These are phyloP conservation scores for Thunnus thynnus DNA, from an alignment of 2,113 vertebrate species.

Conservation along the genomic window DNA sequence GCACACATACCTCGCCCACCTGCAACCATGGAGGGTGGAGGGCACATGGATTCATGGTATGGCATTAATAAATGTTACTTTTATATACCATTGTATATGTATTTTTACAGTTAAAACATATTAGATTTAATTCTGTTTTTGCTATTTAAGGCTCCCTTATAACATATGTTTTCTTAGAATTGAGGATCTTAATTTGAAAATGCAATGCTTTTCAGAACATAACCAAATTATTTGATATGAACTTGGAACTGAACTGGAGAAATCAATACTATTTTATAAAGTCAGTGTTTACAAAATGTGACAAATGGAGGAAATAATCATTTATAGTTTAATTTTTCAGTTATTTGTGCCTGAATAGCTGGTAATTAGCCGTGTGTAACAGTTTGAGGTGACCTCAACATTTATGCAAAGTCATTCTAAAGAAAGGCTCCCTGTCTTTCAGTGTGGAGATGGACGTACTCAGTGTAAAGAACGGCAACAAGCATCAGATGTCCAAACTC, in stretches of 20 bases:
- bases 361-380: not conserved
- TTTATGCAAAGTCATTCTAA: not conserved
- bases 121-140: not conserved
- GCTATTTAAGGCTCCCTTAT: not conserved
- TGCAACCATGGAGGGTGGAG: not conserved
- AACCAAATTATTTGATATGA: not conserved
- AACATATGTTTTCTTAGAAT: not conserved
- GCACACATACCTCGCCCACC: constrained; percentile 47
- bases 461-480: constrained; percentile 28
- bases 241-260: not conserved
- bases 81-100: not conserved
- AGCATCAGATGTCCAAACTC: constrained; percentile 58
- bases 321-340: not conserved
- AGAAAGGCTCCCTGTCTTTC: constrained; percentile 4
- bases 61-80: not conserved
- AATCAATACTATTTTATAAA: not conserved
- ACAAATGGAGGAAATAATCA: not conserved
- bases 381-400: not conserved
- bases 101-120: not conserved
- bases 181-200: not conserved
- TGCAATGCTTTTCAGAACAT: too few species aligned
- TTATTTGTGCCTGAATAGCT: not conserved
- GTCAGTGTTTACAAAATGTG: not conserved
- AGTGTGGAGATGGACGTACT: constrained; percentile 69
- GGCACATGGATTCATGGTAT: constrained; percentile 60